phyloP scores from a whole-genome alignment of 2,113 vertebrate species.

The Datnioides undecimradiatus region DNA sequence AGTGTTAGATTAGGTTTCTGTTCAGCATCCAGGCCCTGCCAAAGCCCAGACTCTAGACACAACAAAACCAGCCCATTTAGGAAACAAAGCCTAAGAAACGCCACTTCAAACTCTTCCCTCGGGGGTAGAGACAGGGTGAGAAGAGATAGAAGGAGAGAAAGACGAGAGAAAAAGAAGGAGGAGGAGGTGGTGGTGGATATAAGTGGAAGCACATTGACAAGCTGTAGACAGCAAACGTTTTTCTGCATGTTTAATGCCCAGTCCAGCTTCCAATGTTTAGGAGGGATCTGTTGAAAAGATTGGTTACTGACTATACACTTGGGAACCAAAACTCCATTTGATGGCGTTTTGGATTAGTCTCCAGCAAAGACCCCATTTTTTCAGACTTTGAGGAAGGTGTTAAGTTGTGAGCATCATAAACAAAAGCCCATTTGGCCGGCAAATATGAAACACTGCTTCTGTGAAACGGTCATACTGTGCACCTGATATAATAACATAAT shows the following conservation, averaged over 20 bases:
- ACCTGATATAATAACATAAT: not conserved
- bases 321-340: conserved; percentile 27
- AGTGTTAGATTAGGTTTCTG: conserved; percentile 71
- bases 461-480: not conserved
- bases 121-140: conserved; percentile 44
- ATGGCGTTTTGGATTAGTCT: conserved; percentile 31
- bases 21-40: conserved; percentile 62
- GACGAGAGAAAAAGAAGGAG: conserved; percentile 18
- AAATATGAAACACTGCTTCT: conserved; percentile 11
- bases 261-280: conserved; percentile 30
- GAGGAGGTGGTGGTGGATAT: conserved; percentile 45
- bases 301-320: conserved; percentile 16
- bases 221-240: conserved; percentile 65
- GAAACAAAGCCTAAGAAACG: conserved; percentile 67
- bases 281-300: conserved; percentile 53
- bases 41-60: conserved; percentile 74
- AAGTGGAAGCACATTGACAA: conserved; percentile 76
- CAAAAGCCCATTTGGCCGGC: conserved; percentile 25
- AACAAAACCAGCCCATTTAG: conserved; percentile 72
- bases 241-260: conserved; percentile 43
- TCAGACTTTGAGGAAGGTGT: conserved; percentile 36
- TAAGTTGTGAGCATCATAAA: conserved; percentile 49
- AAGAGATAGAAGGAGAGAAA: conserved; percentile 39
- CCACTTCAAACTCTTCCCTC: conserved; percentile 73
- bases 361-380: conserved; percentile 19